A percentile compares a stretch with the other conserved stretches of the same genome.
These are phyloP conservation scores for Pissodes strobi DNA, from an alignment of 1,140 invertebrate genomes.

Conservation along the genomic window DNA sequence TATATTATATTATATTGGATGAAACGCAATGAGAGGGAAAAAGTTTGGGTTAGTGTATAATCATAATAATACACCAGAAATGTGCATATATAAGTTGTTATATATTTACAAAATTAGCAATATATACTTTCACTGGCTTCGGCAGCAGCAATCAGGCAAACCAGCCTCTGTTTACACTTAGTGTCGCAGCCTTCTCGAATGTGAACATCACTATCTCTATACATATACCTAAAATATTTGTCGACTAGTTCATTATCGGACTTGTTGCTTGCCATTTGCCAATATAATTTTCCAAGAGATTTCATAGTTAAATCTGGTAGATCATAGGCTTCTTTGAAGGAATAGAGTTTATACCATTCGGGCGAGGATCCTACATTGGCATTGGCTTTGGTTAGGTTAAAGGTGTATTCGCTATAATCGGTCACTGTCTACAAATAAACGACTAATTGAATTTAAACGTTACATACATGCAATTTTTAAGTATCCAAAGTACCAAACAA, in stretches of 20 bases:
- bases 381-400: conserved; percentile 80
- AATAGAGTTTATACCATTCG: conserved; percentile 70
- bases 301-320: conserved; percentile 58
- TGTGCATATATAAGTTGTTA: too few species aligned
- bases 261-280: conserved; percentile 57
- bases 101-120: conserved; percentile 59
- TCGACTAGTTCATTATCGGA: conserved; percentile 44
- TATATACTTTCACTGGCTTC: conserved; percentile 59
- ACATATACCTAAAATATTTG: conserved; percentile 47
- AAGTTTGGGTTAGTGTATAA: too few species aligned
- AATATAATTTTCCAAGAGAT: conserved; percentile 58
- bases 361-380: conserved; percentile 49
- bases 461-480: neutral
- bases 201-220: conserved; percentile 58
- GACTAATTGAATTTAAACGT: neutral
- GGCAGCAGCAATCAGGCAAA: conserved; percentile 64
- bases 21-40: too few species aligned
- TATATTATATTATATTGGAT: too few species aligned
- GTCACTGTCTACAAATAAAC: conserved; percentile 61
- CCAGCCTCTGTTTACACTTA: conserved; percentile 62
- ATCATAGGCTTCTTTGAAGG: conserved; percentile 67
- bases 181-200: conserved; percentile 59
- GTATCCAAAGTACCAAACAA: neutral
- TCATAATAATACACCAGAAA: too few species aligned
- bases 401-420: conserved; percentile 75